Conservation (phyloP, 2,888 invertebrate species). For the Drosophila ezoana region DNA sequence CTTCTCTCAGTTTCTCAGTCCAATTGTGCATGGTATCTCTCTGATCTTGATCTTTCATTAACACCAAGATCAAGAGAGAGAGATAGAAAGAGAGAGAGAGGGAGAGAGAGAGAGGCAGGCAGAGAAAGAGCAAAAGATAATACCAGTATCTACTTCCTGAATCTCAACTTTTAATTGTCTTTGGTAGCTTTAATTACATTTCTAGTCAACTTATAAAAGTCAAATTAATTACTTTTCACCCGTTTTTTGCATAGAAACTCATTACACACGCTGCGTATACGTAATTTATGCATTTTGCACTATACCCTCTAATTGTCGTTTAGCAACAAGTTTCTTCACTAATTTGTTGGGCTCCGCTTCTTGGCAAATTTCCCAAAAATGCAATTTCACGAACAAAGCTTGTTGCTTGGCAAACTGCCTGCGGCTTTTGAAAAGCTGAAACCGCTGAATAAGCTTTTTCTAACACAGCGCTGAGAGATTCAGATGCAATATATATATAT, state of each 20-base stretch:
- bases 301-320: neutral
- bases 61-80: slow-evolving; percentile 41
- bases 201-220: neutral
- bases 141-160: slow-evolving; percentile 37
- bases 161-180: slow-evolving; percentile 33
- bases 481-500: neutral
- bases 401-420: slow-evolving; percentile 40
- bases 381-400: slow-evolving; percentile 12
- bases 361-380: slow-evolving; percentile 33
- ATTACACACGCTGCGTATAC: slow-evolving; percentile 17
- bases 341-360: neutral
- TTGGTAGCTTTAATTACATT: slow-evolving; percentile 13
- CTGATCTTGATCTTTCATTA: slow-evolving; percentile 61
- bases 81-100: slow-evolving; percentile 2
- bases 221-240: neutral
- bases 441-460: slow-evolving; percentile 33
- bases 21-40: slow-evolving; percentile 15
- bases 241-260: neutral
- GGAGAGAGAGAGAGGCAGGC: slow-evolving; percentile 4
- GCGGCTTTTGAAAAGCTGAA: slow-evolving; percentile 7
- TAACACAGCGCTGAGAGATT: slow-evolving; percentile 11
- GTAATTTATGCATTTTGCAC: slow-evolving; percentile 8
- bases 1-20: slow-evolving; percentile 15
- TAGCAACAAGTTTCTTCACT: slow-evolving; percentile 22
- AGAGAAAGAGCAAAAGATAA: neutral